A percentile compares a stretch with the other conserved stretches of the same genome.
Conservation (phyloP, 2,888 invertebrate species). For the Poecilus cupreus region DNA sequence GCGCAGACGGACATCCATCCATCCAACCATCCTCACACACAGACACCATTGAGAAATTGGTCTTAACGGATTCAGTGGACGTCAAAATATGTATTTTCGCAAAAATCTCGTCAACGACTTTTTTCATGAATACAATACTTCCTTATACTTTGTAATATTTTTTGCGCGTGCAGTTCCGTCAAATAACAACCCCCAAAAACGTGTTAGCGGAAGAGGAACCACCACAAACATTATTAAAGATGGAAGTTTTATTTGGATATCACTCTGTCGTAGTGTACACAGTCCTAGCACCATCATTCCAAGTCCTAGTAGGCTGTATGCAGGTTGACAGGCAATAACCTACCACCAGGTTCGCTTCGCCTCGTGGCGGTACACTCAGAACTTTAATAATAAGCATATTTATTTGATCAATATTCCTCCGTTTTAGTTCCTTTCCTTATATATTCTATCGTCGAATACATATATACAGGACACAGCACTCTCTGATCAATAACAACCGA, state of each 20-base stretch:
- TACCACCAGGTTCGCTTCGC: not conserved
- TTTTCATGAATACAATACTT: too few relatives aligned
- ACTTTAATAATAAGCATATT: conserved; percentile 65
- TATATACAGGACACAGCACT: conserved; percentile 7
- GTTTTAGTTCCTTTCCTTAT: conserved; percentile 37
- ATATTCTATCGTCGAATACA: conserved; percentile 20
- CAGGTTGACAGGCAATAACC: not conserved
- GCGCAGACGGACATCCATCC: too few relatives aligned
- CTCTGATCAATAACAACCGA: conserved; percentile 6
- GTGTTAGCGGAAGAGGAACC: too few relatives aligned
- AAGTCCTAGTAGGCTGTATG: not conserved
- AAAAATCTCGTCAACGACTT: too few relatives aligned
- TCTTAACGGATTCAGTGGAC: too few relatives aligned
- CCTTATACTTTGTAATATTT: too few relatives aligned
- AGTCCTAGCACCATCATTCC: not conserved
- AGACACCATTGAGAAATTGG: too few relatives aligned
- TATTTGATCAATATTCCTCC: conserved; percentile 72
- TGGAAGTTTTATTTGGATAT: not conserved
- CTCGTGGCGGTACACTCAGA: not conserved
- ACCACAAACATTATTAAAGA: not conserved
- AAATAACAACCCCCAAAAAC: too few relatives aligned
- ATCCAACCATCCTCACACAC: too few relatives aligned
- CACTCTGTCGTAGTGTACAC: not conserved
- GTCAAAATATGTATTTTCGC: too few relatives aligned
- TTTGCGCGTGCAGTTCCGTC: too few relatives aligned